Evolutionary conservation across 2,113 vertebrate species (phyloP).

Genomic region (Struthidea cinerea): DNA sequence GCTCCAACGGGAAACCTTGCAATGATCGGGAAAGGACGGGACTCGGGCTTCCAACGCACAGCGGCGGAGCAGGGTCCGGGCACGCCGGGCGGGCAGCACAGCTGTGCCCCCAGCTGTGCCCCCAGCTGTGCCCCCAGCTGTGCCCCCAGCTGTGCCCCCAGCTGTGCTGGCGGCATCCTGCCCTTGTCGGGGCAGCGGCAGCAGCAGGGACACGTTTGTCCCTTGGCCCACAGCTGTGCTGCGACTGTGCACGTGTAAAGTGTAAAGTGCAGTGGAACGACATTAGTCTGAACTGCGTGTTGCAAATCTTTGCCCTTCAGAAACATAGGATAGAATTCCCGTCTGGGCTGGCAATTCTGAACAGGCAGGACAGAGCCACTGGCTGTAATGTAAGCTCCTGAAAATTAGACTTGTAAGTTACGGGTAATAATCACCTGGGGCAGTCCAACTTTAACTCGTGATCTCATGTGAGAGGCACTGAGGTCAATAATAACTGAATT

Average conservation of each 20-base stretch:
- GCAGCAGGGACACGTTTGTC: background rate
- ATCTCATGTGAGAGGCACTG: background rate
- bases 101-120: background rate
- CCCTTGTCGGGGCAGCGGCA: background rate
- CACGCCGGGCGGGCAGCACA: background rate
- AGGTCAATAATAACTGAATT: background rate
- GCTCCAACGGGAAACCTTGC: background rate
- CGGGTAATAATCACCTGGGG: background rate
- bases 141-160: background rate
- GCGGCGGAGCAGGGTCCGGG: background rate
- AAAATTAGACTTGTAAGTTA: background rate
- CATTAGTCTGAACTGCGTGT: background rate
- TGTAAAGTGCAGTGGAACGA: accelerated
- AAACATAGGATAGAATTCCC: background rate
- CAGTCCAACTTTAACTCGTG: accelerated
- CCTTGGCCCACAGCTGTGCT: too few species aligned
- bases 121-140: background rate
- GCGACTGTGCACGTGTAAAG: accelerated
- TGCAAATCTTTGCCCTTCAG: background rate
- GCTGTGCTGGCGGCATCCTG: background rate
- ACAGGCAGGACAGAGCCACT: background rate
- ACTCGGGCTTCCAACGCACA: background rate
- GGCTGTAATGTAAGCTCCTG: background rate
- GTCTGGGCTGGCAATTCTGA: background rate
- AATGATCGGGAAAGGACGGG: background rate